A percentile compares a stretch with the other conserved stretches of the same genome.
Evolutionary conservation across 2,113 vertebrate genomes (phyloP).

Genomic region (Cottus gobio): DNA sequence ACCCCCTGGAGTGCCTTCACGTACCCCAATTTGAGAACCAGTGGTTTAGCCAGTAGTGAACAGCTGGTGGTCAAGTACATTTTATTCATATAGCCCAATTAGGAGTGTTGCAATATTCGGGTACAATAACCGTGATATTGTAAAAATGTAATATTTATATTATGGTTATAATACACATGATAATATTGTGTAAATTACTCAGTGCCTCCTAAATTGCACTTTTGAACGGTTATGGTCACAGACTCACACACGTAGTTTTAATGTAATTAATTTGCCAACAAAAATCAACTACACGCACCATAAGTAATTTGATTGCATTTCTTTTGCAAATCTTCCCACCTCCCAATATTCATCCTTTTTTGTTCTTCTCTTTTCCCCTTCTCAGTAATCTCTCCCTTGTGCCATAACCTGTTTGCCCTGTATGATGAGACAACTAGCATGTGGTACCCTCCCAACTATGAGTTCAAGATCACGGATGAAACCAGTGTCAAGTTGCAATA

Average conservation of each 20-base stretch:
- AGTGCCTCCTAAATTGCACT: neutral
- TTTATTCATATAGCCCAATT: neutral
- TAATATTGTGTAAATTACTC: neutral
- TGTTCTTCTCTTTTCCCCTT: neutral
- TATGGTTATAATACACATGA: neutral
- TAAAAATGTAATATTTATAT: neutral
- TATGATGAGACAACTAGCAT: slow-evolving; percentile 86
- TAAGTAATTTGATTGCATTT: neutral
- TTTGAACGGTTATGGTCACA: neutral
- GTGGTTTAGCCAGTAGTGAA: neutral
- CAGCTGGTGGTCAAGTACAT: neutral
- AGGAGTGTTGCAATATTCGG: neutral
- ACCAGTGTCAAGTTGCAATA: slow-evolving; percentile 89
- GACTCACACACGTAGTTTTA: neutral
- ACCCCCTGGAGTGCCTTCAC: too few relatives aligned
- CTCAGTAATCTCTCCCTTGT: slow-evolving; percentile 93
- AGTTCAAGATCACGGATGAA: slow-evolving; percentile 90
- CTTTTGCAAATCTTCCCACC: neutral
- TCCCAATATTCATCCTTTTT: slow-evolving; percentile 16
- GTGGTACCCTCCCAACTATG: slow-evolving; percentile 93
- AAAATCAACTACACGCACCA: neutral
- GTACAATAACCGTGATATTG: neutral
- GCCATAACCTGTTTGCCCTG: slow-evolving; percentile 94
- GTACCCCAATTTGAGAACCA: too few relatives aligned
- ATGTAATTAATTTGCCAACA: neutral